Evolutionary conservation across 2,888 invertebrate species (phyloP), one percentile per base, ranked within the genome.

Genomic region (Tipula unca): DNA sequence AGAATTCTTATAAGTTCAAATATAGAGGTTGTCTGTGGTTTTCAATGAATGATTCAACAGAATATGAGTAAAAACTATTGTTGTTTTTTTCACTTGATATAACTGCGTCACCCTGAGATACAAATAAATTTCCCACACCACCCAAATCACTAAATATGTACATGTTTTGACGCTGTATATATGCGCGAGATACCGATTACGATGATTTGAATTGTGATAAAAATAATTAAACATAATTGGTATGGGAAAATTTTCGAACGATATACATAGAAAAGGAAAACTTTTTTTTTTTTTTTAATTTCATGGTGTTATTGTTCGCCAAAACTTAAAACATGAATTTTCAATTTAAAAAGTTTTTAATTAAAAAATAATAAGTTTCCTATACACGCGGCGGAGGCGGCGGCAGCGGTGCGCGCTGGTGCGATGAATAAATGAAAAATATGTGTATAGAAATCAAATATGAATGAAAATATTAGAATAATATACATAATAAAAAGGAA

Each of bases 261-360:
- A 69, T 25, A 48, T n/a, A 13, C 0, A 69, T 25, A 25, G 69
- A 25, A 69, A 69, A 25, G 25, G 10, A 69, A 69, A 69, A 69
- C 69, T 69, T 69, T 69, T 69, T 69, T 20, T 20, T 69, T n/a
- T 42, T 48, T 14, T 48, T 48, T 1, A 69, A 25, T 69, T 69
- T 69, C 69, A 25, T 69, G 69, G 25, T 69, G 69, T 69, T 69
- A 69, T 69, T 69, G 69, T 69, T 69, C 13, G 10, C 13, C 69
- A 69, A 69, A 69, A 69, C 25, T 69, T 69, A 69, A 69, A 69
- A 69, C 69, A 69, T 69, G 69, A 69, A 25, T 69, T 69, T 69
- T 69, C 69, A 69, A 69, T 69, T 69, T 69, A 25, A 69, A 69
- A 69, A 69, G 69, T 69, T 69, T 69, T 69, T 69, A 69, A 69